A percentile compares a stretch with the other conserved stretches of the same genome.
Conservation (phyloP, 2,113 vertebrate species). For the Phoenicopterus ruber region DNA sequence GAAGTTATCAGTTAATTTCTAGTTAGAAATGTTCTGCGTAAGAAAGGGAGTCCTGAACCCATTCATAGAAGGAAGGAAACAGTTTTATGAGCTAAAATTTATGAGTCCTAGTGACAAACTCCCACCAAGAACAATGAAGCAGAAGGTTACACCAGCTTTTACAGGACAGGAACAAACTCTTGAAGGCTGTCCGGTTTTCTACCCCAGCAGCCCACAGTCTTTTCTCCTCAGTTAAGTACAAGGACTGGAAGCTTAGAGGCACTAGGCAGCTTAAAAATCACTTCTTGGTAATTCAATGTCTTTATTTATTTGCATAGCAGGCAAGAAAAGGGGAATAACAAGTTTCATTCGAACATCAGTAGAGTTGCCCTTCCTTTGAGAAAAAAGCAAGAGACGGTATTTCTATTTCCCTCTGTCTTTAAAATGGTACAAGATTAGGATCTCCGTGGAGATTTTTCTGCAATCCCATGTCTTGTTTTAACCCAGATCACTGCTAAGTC, state of each 20-base stretch:
- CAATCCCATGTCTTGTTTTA: not conserved
- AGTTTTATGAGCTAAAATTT: slow-evolving; percentile 12
- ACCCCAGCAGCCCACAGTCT: not conserved
- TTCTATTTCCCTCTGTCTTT: not conserved
- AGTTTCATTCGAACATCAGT: not conserved
- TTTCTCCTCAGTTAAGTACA: not conserved
- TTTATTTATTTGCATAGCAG: not conserved
- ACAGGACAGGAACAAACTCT: not conserved
- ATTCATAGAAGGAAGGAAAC: not conserved
- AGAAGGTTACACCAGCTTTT: not conserved
- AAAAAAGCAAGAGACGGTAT: fast-evolving
- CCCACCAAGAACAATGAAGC: not conserved
- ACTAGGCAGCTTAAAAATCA: not conserved
- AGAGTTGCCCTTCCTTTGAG: not conserved
- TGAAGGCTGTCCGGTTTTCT: not conserved
- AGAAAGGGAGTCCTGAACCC: not conserved
- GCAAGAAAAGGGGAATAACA: not conserved
- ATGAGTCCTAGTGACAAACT: not conserved
- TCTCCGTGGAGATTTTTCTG: not conserved
- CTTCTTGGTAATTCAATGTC: not conserved
- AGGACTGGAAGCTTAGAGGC: not conserved
- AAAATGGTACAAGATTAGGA: not conserved
- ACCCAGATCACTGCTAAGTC: not conserved
- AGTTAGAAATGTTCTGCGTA: not conserved
- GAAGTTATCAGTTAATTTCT: not conserved